These are phyloP conservation scores for Noctua janthina DNA, from an alignment of 2,888 invertebrate genomes.

Conservation along the genomic window DNA sequence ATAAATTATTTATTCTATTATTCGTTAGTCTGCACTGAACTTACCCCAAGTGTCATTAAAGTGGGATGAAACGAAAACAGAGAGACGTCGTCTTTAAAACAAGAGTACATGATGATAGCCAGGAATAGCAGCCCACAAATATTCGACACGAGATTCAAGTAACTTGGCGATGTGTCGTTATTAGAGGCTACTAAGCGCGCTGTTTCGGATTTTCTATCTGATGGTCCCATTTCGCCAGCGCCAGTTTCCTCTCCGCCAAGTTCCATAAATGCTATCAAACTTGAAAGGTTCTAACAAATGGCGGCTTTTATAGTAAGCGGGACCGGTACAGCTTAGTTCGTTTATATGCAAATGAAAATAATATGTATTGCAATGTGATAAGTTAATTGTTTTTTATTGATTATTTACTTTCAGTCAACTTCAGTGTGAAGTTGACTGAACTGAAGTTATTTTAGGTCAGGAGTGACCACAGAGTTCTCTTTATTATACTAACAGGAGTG, in stretches of 20 bases:
- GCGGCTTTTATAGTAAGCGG: slow-evolving; percentile 22
- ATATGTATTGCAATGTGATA: background rate
- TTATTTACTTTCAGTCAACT: slow-evolving; percentile 50
- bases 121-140: slow-evolving; percentile 80
- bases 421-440: slow-evolving; percentile 16
- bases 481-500: no score
- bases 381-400: slow-evolving; percentile 48
- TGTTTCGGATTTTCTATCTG: slow-evolving; percentile 81
- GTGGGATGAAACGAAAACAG: slow-evolving; percentile 88
- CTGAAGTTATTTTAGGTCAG: slow-evolving; percentile 38
- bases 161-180: slow-evolving; percentile 78
- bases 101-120: slow-evolving; percentile 81
- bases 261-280: slow-evolving; percentile 68
- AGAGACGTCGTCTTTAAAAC: slow-evolving; percentile 79
- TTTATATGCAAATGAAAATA: slow-evolving; percentile 43
- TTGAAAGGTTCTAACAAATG: background rate
- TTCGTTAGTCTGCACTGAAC: slow-evolving; percentile 56
- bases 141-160: slow-evolving; percentile 83
- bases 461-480: background rate
- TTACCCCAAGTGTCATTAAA: slow-evolving; percentile 87
- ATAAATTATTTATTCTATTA: background rate
- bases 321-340: slow-evolving; percentile 2
- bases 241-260: slow-evolving; percentile 63
- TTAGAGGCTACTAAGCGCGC: slow-evolving; percentile 80
- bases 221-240: slow-evolving; percentile 74